These are phyloP conservation scores for Seira sanloemensis DNA, from an alignment of 2,888 invertebrate genomes.

Conservation along the genomic window DNA sequence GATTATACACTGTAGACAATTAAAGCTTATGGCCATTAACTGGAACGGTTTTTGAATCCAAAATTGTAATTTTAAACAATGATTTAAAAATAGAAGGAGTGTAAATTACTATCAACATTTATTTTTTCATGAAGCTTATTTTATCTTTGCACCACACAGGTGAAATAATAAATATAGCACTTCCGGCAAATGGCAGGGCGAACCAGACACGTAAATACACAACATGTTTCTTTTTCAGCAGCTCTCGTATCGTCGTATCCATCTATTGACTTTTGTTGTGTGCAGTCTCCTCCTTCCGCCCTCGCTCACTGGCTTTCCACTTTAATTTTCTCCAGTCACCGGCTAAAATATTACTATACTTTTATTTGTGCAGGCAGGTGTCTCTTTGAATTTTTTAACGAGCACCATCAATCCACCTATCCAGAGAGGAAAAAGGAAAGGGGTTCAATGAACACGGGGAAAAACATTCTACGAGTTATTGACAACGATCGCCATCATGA, in stretches of 20 bases:
- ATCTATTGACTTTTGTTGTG: not conserved
- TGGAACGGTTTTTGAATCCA: no score
- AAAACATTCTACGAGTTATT: not conserved
- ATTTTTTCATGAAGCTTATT: no score
- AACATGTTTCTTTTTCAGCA: not conserved
- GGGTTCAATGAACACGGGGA: not conserved
- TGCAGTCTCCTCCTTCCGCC: not conserved
- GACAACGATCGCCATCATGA: not conserved
- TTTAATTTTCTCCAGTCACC: not conserved
- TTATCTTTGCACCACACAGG: no score
- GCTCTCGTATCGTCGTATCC: not conserved
- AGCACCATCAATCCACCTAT: constrained; percentile 8
- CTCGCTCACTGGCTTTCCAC: not conserved
- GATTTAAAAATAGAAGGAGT: no score
- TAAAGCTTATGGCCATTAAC: no score
- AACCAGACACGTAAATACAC: no score
- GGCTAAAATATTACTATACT: not conserved
- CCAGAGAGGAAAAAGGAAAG: not conserved
- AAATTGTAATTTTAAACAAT: no score
- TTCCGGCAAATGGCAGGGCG: no score
- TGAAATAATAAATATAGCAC: no score
- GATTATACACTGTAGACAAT: no score
- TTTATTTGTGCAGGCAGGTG: constrained; percentile 53
- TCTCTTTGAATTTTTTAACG: constrained; percentile 47
- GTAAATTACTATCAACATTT: no score